These are phyloP conservation scores for Cyclargus thomasi DNA, from an alignment of 1,140 invertebrate genomes.

Conservation along the genomic window DNA sequence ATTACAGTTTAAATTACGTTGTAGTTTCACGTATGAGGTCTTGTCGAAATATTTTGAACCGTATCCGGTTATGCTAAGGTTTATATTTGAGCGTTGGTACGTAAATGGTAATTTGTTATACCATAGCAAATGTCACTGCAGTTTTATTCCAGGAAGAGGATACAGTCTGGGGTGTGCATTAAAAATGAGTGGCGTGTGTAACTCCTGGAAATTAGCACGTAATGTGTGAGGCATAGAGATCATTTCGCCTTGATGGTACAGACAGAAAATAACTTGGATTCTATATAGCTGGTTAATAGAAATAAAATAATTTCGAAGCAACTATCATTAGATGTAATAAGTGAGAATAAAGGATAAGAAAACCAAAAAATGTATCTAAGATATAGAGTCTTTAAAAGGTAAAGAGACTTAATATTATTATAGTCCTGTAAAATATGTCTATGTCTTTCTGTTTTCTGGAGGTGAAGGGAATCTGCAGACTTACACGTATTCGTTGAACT, in stretches of 20 bases:
- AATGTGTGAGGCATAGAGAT: conserved; percentile 5
- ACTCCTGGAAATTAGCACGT: background rate
- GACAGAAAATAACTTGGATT: conserved; percentile 12
- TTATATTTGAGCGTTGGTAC: conserved; percentile 18
- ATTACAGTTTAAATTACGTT: conserved; percentile 29
- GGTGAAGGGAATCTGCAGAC: too few species aligned
- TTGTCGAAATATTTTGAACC: conserved; percentile 21
- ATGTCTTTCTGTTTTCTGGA: too few species aligned
- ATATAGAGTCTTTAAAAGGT: too few species aligned
- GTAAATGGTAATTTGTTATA: conserved; percentile 30
- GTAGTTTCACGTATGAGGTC: background rate
- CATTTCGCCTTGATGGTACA: conserved; percentile 3
- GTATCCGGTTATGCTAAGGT: conserved; percentile 24
- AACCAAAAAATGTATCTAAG: too few species aligned
- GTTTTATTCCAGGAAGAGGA: conserved; percentile 39
- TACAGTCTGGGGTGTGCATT: conserved; percentile 37
- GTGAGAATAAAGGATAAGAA: background rate
- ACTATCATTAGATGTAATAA: background rate
- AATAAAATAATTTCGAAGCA: background rate
- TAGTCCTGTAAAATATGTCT: too few species aligned
- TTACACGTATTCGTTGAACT: too few species aligned
- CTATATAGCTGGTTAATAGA: background rate
- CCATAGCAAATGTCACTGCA: conserved; percentile 34
- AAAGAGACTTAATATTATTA: too few species aligned
- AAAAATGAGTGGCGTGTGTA: conserved; percentile 27